Evolutionary conservation across 1,140 invertebrate genomes (phyloP).

Genomic region (Aphidius gifuensis): DNA sequence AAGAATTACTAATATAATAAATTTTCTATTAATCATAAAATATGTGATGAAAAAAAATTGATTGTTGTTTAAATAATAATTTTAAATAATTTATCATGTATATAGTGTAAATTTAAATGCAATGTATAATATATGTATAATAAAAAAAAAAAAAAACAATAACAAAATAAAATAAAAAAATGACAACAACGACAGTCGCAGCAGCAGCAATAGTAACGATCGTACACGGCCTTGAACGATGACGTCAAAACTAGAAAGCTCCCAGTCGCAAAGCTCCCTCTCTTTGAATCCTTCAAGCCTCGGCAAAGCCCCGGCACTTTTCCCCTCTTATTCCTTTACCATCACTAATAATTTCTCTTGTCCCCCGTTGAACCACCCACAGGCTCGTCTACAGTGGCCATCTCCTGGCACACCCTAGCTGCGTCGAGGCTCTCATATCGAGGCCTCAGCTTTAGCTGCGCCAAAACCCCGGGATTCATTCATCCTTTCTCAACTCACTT

Average conservation of each 20-base stretch:
- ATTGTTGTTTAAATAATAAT: no score
- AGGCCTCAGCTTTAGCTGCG: constrained; percentile 34
- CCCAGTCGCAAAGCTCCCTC: constrained; percentile 30
- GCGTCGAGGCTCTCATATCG: background rate
- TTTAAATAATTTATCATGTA: no score
- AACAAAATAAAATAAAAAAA: constrained; percentile 23
- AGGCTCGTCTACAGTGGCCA: constrained; percentile 7
- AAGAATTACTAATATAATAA: no score
- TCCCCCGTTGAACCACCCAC: constrained; percentile 7
- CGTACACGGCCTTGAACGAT: constrained; percentile 44
- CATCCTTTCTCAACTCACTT: constrained; percentile 33
- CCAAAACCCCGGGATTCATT: constrained; percentile 44
- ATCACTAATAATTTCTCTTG: background rate
- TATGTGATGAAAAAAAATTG: no score
- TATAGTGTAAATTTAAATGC: no score
- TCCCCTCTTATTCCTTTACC: constrained; percentile 17
- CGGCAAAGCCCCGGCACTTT: constrained; percentile 20
- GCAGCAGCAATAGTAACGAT: constrained; percentile 44
- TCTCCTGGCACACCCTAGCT: constrained; percentile 7
- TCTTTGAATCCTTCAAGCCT: constrained; percentile 23
- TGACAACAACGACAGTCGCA: constrained; percentile 29
- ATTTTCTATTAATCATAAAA: no score
- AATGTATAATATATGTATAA: background rate
- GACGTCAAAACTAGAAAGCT: constrained; percentile 45
- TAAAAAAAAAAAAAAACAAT: constrained; percentile 4